phyloP scores from a whole-genome alignment of 2,888 invertebrate species.

The Pammene fasciana region DNA sequence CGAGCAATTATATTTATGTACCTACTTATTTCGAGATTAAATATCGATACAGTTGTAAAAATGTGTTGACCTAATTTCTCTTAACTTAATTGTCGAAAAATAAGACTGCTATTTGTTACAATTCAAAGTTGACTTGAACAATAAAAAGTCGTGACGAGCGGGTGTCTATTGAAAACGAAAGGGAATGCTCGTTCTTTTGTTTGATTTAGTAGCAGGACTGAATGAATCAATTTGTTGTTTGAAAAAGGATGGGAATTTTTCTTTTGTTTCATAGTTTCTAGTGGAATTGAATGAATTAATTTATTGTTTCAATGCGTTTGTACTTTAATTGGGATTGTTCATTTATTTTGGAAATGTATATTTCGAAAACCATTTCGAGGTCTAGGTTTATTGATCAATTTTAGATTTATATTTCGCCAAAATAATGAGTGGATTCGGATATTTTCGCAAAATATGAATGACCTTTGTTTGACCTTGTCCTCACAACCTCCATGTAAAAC shows the following conservation, averaged over 20 bases:
- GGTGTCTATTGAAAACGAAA: conserved; percentile 21
- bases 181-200: conserved; percentile 15
- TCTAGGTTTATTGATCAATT: too few species aligned
- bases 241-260: neutral
- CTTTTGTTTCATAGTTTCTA: neutral
- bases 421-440: too few species aligned
- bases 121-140: neutral
- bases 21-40: neutral
- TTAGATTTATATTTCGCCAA: too few species aligned
- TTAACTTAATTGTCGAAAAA: neutral
- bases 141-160: conserved; percentile 7
- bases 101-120: conserved; percentile 1
- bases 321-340: too few species aligned
- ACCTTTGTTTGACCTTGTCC: too few species aligned
- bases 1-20: neutral
- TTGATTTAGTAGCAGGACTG: neutral
- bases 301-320: neutral
- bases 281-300: neutral
- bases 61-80: conserved; percentile 9
- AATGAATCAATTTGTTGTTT: neutral
- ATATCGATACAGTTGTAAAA: neutral
- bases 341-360: too few species aligned
- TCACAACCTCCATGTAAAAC: too few species aligned
- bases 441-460: too few species aligned
- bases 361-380: too few species aligned